Base-by-base conservation (phyloP, 2,888 invertebrate genomes). In the Zygothrica quintamaculata region DNA sequence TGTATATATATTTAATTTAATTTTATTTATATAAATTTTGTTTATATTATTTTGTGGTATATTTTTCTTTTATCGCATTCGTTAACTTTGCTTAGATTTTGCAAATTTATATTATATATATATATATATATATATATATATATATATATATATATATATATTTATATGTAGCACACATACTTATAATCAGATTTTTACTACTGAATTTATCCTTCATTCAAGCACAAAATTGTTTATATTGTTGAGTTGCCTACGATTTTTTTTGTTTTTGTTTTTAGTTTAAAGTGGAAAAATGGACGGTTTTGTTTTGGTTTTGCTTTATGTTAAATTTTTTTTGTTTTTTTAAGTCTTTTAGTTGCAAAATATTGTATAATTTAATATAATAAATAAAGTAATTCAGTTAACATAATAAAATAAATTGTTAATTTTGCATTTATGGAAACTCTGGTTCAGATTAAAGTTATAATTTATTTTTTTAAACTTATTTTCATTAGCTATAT, bases 241-340 rank as follows among this genome's bases (percentile, higher is more conserved):
- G 74, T 64, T 68, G 77, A 77, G 80, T 62, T 82, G 73, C 65
- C 72, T 58, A 48, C 46, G n/a, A n/a, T n/a, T n/a, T n/a, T n/a
- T n/a, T n/a, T n/a, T n/a, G n/a, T n/a, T n/a, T n/a, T n/a, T n/a
- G n/a, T 47, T 70, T 73, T 34, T 68, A 50, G 70, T 48, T 70
- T 62, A 60, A 65, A 61, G 65, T 81, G 78, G 84, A 75, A 67
- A 81, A 84, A 84, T 82, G 81, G 81, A 82, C 81, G 81, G 81
- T 81, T 77, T 67, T 52, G 47, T 58, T 68, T 67, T 65, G 69
- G 53, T 22, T 70, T 67, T 70, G 40, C 42, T 56, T 70, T 66
- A 58, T 67, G 57, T 62, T 60, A 44, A 70, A 64, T 60, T 68
- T 59, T 62, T 44, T 29, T 25, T 66, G 61, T 60, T 68, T 59